Percentiles rank a stretch among this genome's conserved stretches.
phyloP scores from a whole-genome alignment of 2,113 vertebrate genomes.

The Hipposideros armiger region DNA sequence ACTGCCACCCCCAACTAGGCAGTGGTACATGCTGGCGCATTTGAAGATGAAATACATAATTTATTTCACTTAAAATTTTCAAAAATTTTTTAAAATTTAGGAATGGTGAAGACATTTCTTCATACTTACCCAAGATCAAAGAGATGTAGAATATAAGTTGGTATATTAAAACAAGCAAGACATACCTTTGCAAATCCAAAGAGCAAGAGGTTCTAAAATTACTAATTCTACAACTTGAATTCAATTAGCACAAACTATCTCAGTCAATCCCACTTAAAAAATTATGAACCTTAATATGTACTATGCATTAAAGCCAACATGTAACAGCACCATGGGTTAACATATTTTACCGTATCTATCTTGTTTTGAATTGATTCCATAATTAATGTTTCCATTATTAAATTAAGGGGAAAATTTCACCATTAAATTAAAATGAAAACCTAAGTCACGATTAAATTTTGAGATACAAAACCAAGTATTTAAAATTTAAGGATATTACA shows the following conservation, averaged over 20 bases:
- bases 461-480: slow-evolving; percentile 14
- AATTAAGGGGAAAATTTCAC: slow-evolving; percentile 16
- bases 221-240: slow-evolving; percentile 10
- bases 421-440: slow-evolving; percentile 58
- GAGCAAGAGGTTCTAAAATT: slow-evolving; percentile 41
- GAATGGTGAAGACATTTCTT: slow-evolving; percentile 44
- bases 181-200: slow-evolving; percentile 1
- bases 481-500: slow-evolving; percentile 44
- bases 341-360: slow-evolving; percentile 30
- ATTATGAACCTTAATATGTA: slow-evolving; percentile 12
- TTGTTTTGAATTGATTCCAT: slow-evolving; percentile 40
- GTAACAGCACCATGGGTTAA: background rate
- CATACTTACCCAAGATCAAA: background rate
- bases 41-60: background rate
- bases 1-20: background rate
- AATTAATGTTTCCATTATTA: slow-evolving; percentile 43
- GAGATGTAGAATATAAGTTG: background rate
- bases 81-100: background rate
- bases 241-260: slow-evolving; percentile 21
- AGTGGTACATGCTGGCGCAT: background rate
- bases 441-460: background rate
- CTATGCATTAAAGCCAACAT: slow-evolving; percentile 31
- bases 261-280: background rate
- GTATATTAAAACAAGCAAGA: background rate
- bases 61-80: slow-evolving; percentile 61